These are phyloP conservation scores for Drosophila pseudoobscura DNA, from an alignment of 1,140 invertebrate genomes.

Conservation along the genomic window DNA sequence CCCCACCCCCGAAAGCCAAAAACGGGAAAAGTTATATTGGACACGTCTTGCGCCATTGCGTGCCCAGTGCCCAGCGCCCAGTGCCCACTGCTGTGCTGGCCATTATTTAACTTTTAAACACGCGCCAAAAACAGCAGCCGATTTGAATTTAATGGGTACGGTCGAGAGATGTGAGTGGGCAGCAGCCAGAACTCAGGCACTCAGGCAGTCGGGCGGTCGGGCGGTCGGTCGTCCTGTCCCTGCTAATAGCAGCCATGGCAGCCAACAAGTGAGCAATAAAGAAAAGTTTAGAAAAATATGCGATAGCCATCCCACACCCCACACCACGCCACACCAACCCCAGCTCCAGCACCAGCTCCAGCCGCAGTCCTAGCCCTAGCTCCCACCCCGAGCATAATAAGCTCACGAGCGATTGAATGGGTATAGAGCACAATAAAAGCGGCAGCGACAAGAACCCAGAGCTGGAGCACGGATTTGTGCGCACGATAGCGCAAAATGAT, in stretches of 20 bases:
- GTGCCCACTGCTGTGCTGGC: slow-evolving; percentile 26
- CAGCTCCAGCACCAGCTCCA: neutral
- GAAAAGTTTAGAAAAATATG: slow-evolving; percentile 82
- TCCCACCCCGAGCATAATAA: slow-evolving; percentile 51
- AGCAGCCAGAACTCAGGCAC: slow-evolving; percentile 13
- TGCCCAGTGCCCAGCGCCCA: slow-evolving; percentile 34
- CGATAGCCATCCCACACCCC: slow-evolving; percentile 40
- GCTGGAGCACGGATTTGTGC: slow-evolving; percentile 77
- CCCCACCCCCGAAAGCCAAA: slow-evolving; percentile 5
- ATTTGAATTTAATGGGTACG: slow-evolving; percentile 78
- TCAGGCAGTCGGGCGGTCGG: neutral
- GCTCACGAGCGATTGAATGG: slow-evolving; percentile 79
- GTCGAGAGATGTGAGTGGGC: slow-evolving; percentile 4
- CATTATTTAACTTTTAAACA: slow-evolving; percentile 81
- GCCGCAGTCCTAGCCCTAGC: neutral
- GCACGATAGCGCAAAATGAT: slow-evolving; percentile 82
- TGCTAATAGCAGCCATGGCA: slow-evolving; percentile 51
- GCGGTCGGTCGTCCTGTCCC: slow-evolving; percentile 8
- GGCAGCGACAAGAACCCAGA: slow-evolving; percentile 20
- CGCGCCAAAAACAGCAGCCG: slow-evolving; percentile 70
- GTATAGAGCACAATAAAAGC: slow-evolving; percentile 68
- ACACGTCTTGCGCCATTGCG: slow-evolving; percentile 78
- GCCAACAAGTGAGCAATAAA: slow-evolving; percentile 81
- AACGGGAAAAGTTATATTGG: slow-evolving; percentile 74
- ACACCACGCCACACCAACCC: slow-evolving; percentile 1